A percentile compares a stretch with the other conserved stretches of the same genome.
Evolutionary conservation across 64 coral and sea anemone genomes (phyloP).

Genomic region (Cladopsammia gracilis): DNA sequence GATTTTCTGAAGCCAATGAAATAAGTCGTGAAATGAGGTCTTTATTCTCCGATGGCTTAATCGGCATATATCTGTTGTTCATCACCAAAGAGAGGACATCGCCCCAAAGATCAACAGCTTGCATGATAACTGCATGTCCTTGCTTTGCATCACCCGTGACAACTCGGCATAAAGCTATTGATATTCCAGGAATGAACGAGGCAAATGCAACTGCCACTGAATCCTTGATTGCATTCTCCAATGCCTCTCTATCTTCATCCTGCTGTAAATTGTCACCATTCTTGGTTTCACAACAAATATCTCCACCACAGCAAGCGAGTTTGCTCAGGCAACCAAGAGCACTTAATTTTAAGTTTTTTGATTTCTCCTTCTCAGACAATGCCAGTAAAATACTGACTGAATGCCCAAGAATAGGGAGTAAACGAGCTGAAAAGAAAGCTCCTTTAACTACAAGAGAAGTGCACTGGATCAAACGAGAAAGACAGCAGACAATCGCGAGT

Average conservation of each 20-base stretch:
- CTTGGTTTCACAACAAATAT: background rate
- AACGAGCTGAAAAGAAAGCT: conserved; percentile 68
- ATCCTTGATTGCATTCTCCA: conserved; percentile 64
- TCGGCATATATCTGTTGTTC: conserved; percentile 73
- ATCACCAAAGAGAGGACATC: conserved; percentile 77
- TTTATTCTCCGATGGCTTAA: conserved; percentile 18
- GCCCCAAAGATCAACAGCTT: conserved; percentile 68
- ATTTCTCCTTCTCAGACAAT: conserved; percentile 73
- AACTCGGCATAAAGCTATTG: conserved; percentile 74
- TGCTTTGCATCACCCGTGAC: conserved; percentile 67
- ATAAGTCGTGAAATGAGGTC: conserved; percentile 59
- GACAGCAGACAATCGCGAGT: conserved; percentile 67
- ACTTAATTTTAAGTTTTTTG: conserved; percentile 71
- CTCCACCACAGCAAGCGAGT: conserved; percentile 62
- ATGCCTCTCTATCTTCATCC: conserved; percentile 24
- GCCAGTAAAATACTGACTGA: conserved; percentile 61
- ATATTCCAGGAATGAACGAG: conserved; percentile 94
- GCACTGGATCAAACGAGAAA: conserved; percentile 65
- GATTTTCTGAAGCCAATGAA: conserved; percentile 16
- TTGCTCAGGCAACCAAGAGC: conserved; percentile 74
- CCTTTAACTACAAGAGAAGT: conserved; percentile 68
- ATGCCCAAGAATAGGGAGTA: conserved; percentile 79
- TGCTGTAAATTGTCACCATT: background rate
- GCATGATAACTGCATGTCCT: conserved; percentile 61
- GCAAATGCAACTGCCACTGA: conserved; percentile 71